These are phyloP conservation scores for Ceratina japonica DNA, from an alignment of 1,140 invertebrate species.

Conservation along the genomic window DNA sequence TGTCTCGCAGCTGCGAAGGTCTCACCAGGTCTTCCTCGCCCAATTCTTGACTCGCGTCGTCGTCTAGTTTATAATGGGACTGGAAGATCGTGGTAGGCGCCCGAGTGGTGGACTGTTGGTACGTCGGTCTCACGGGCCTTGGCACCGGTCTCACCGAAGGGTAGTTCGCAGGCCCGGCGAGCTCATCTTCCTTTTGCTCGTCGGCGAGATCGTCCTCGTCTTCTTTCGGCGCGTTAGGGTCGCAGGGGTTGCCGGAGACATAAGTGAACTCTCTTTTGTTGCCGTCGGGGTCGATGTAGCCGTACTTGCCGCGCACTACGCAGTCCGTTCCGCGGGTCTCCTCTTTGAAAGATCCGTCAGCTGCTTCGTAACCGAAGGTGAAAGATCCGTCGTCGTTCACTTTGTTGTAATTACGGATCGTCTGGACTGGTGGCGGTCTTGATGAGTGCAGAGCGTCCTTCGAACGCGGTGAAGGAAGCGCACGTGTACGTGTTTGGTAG, in stretches of 20 bases:
- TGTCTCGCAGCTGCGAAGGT: constrained; percentile 66
- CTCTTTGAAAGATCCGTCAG: constrained; percentile 94
- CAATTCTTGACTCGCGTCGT: constrained; percentile 81
- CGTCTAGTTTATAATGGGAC: constrained; percentile 82
- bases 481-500: constrained; percentile 74
- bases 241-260: constrained; percentile 94
- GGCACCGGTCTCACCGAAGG: constrained; percentile 80
- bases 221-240: constrained; percentile 88
- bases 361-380: constrained; percentile 93
- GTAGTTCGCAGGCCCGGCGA: constrained; percentile 83
- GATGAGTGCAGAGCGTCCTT: constrained; percentile 80
- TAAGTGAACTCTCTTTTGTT: constrained; percentile 93
- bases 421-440: constrained; percentile 87
- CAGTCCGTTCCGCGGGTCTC: constrained; percentile 92
- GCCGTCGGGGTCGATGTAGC: constrained; percentile 93
- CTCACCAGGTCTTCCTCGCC: constrained; percentile 80
- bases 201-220: constrained; percentile 82
- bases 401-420: constrained; percentile 89
- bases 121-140: constrained; percentile 71
- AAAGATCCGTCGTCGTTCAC: constrained; percentile 92
- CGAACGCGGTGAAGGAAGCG: constrained; percentile 75
- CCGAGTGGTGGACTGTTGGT: constrained; percentile 79
- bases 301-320: constrained; percentile 92
- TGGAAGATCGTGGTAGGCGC: constrained; percentile 84
- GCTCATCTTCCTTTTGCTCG: constrained; percentile 81